Base-by-base conservation (phyloP, 2,797 vertebrate genomes). In the Leuciscus waleckii region DNA sequence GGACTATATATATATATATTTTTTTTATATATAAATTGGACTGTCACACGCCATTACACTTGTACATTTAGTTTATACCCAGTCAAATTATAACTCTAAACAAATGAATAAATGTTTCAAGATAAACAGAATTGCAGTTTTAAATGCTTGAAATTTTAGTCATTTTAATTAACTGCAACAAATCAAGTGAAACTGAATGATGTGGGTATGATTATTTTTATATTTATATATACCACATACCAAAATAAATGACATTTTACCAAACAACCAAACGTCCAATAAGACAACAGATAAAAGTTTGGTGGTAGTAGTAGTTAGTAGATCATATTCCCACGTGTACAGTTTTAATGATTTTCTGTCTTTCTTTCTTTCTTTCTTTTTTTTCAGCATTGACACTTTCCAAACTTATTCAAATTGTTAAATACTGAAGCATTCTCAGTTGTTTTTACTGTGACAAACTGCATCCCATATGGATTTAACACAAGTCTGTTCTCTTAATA, bases 111-210 rank as follows among this genome's bases (percentile, higher is more conserved):
- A 23, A 7, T 35, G 14, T 54, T 73, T 49, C 7, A 73, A 73
- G 16, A 73, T 73, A 14, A 29, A 49, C n/a, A 46, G 14, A 73
- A 29, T 73, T 26, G 2, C 41, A 17, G 7, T 49, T 73, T 32
- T 73, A 10, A 49, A 29, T 73, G 43, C 10, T 49, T 32, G 49
- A 49, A 19, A 29, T 49, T 73, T 73, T 32, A 73, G 7, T 73
- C 41, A 49, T 73, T 49, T 73, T 73, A 46, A 73, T 73, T 73
- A 73, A 49, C 41, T 2, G 70, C 43, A 29, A 49, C 43, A 73
- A 49, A 73, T 73, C 26, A 9, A 32, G 26, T 32, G 16, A 74
- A 74, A 49, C 26, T 3, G 26, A 21, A 21, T 74, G 16, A 51
- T 32, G 17, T 21, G 71, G 43, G 16, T 32, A 11, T 51, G 8